Conservation (phyloP, 2,888 invertebrate species). For the Limnephilus rhombicus region DNA sequence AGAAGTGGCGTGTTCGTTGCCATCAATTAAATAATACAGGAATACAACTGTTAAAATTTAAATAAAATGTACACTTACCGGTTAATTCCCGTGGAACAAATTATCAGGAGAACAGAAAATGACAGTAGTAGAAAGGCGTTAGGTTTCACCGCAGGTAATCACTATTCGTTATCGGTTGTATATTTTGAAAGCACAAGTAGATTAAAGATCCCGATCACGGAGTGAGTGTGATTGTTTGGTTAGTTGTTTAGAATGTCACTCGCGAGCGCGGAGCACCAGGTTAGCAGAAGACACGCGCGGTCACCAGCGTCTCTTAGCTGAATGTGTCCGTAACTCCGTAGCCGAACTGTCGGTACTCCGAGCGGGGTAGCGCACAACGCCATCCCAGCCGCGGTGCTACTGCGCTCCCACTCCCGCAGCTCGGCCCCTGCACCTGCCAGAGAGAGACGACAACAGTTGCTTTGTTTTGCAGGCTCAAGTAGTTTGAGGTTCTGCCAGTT, state of each 20-base stretch:
- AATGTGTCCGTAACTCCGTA: slow-evolving; percentile 40
- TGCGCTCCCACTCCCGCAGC: slow-evolving; percentile 44
- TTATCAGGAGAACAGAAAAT: slow-evolving; percentile 51
- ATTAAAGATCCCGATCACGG: slow-evolving; percentile 47
- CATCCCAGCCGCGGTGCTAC: not conserved
- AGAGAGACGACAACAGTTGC: not conserved
- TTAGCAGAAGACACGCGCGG: slow-evolving; percentile 54
- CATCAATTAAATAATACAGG: not conserved
- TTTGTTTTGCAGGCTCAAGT: not conserved
- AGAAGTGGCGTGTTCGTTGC: not conserved
- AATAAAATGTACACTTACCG: slow-evolving; percentile 31
- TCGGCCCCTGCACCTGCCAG: not conserved
- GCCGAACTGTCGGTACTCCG: not conserved
- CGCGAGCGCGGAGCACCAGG: slow-evolving; percentile 50
- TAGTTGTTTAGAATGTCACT: slow-evolving; percentile 47
- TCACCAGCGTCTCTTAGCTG: slow-evolving; percentile 51
- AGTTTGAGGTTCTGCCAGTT: slow-evolving; percentile 12
- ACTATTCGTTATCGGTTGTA: slow-evolving; percentile 35
- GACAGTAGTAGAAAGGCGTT: slow-evolving; percentile 49
- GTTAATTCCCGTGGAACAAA: slow-evolving; percentile 7
- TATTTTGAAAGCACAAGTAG: slow-evolving; percentile 32
- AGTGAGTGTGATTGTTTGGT: not conserved
- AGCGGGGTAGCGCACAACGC: slow-evolving; percentile 46
- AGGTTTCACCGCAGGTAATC: slow-evolving; percentile 46
- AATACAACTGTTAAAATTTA: not conserved